Conservation (phyloP, 92 coral and sea anemone species). For the Palythoa heliodiscus region DNA sequence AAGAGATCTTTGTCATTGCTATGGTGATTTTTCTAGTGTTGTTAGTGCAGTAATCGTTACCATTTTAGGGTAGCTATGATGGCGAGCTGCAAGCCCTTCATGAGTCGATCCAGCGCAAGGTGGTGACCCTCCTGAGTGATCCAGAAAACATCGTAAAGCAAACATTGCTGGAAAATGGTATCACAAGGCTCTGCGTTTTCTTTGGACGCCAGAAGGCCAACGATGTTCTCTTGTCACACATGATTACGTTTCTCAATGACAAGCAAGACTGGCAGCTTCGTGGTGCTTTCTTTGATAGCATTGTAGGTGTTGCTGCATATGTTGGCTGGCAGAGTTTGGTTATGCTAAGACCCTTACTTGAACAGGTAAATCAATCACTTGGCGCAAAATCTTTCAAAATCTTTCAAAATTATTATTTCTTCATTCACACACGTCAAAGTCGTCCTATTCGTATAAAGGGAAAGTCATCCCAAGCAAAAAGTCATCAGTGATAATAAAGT, state of each 20-base stretch:
- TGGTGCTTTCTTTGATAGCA: constrained; percentile 96
- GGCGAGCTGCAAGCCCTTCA: constrained; percentile 94
- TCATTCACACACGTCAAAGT: background rate
- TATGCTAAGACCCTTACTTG: constrained; percentile 90
- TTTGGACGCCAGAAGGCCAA: constrained; percentile 98
- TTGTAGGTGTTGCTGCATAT: constrained; percentile 96
- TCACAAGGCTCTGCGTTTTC: constrained; percentile 94
- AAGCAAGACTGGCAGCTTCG: constrained; percentile 97
- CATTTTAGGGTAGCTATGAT: constrained; percentile 87
- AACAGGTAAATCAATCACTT: constrained; percentile 67
- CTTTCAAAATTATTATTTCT: background rate
- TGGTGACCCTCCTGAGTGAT: constrained; percentile 93
- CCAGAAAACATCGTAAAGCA: constrained; percentile 95
- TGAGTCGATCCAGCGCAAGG: constrained; percentile 93
- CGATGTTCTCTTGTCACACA: constrained; percentile 90
- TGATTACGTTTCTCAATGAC: constrained; percentile 96
- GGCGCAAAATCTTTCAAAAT: too few species aligned
- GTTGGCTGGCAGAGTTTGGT: constrained; percentile 99
- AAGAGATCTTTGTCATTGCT: background rate
- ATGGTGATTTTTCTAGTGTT: background rate
- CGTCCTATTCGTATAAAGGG: too few species aligned
- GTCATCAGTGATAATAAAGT: too few species aligned
- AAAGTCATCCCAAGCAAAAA: too few species aligned
- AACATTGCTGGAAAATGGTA: constrained; percentile 93
- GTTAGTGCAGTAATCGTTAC: background rate